phyloP scores from a whole-genome alignment of 2,113 vertebrate genomes.

The Notarius quadriscutis region DNA sequence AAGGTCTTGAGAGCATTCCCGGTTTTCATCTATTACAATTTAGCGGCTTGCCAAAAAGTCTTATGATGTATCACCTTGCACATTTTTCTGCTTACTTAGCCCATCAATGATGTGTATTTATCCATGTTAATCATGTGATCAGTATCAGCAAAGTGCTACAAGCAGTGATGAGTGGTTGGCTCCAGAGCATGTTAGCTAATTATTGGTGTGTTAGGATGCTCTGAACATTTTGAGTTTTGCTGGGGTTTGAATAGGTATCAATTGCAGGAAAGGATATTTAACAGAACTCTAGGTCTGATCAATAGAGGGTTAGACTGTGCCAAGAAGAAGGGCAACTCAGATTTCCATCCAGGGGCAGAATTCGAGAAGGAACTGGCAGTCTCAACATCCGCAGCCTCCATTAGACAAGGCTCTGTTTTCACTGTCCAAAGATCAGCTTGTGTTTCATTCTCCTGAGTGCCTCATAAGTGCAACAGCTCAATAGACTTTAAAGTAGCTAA shows the following conservation, averaged over 20 bases:
- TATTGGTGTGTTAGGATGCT: slow-evolving; percentile 15
- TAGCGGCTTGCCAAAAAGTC: background rate
- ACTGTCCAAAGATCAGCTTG: slow-evolving; percentile 13
- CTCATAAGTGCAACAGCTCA: background rate
- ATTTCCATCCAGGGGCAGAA: slow-evolving; percentile 71
- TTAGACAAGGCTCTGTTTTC: slow-evolving; percentile 46
- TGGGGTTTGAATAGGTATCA: slow-evolving; percentile 23
- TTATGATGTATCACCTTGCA: slow-evolving; percentile 14
- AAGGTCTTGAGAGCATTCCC: background rate
- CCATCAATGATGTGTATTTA: slow-evolving; percentile 24
- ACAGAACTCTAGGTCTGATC: slow-evolving; percentile 42
- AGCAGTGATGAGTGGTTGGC: background rate
- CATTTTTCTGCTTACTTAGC: slow-evolving; percentile 19
- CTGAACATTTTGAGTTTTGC: slow-evolving; percentile 30
- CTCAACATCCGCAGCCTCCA: slow-evolving; percentile 46
- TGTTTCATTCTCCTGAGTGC: slow-evolving; percentile 27
- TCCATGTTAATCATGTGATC: slow-evolving; percentile 37
- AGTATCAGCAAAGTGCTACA: slow-evolving; percentile 12
- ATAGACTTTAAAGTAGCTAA: background rate
- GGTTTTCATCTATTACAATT: background rate
- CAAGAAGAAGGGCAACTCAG: slow-evolving; percentile 54
- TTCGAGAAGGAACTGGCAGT: slow-evolving; percentile 60
- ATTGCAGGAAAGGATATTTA: slow-evolving; percentile 28
- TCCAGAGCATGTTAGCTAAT: slow-evolving; percentile 28
- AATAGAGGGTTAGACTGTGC: slow-evolving; percentile 40